phyloP scores from a whole-genome alignment of 2,113 vertebrate species.

The Haplotaxodon microlepis region DNA sequence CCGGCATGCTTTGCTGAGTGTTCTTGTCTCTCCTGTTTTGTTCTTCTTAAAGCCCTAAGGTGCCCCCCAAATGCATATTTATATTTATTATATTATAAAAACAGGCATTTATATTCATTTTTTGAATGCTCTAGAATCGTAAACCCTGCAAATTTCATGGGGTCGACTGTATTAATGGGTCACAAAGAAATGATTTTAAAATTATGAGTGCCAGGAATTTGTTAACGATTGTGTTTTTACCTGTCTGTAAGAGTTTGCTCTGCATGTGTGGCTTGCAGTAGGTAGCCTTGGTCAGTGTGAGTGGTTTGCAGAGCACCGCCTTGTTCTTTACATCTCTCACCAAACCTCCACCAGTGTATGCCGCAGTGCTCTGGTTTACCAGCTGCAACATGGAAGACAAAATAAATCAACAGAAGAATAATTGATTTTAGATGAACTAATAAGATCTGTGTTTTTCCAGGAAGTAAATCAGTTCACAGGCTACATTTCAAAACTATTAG shows the following conservation, averaged over 20 bases:
- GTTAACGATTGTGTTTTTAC: slow-evolving; percentile 52
- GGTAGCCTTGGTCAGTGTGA: slow-evolving; percentile 96
- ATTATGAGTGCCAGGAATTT: neutral
- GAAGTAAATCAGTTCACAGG: neutral
- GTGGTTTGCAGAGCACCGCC: slow-evolving; percentile 95
- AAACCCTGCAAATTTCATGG: neutral
- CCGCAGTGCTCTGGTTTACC: slow-evolving; percentile 67
- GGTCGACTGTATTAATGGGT: neutral
- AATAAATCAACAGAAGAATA: neutral
- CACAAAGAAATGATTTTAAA: neutral
- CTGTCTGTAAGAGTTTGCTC: slow-evolving; percentile 93
- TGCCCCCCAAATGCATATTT: neutral
- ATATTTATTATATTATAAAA: neutral
- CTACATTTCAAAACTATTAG: neutral
- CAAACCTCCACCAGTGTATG: slow-evolving; percentile 77
- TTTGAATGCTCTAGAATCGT: neutral
- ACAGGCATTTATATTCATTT: neutral
- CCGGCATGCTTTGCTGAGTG: neutral
- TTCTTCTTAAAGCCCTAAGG: neutral
- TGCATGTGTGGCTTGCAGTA: slow-evolving; percentile 99
- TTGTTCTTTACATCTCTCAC: slow-evolving; percentile 96
- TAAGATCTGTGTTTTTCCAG: neutral
- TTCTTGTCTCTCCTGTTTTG: neutral
- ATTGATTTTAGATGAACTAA: neutral
- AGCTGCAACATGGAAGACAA: slow-evolving; percentile 48